Percentiles rank a stretch among this genome's conserved stretches.
Conservation (phyloP, 2,113 vertebrate species). For the Dipodomys ordii region DNA sequence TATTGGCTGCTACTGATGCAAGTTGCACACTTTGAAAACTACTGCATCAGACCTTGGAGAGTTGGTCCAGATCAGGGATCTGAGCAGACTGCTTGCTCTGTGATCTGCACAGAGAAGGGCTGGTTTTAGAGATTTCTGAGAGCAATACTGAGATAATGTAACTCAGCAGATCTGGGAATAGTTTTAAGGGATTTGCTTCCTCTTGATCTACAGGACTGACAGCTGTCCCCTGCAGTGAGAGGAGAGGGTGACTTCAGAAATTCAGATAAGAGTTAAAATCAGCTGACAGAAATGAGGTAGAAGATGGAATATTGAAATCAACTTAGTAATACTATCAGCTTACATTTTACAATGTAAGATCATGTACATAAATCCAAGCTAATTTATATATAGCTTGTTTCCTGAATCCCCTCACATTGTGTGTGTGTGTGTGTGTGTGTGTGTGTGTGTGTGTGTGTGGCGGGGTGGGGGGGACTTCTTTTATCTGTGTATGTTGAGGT, state of each 20-base stretch:
- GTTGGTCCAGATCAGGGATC: neutral
- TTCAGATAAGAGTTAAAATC: constrained; percentile 13
- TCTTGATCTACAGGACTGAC: neutral
- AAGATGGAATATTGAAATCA: constrained; percentile 29
- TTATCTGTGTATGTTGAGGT: constrained; percentile 10
- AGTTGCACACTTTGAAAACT: neutral
- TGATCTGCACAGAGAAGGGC: neutral
- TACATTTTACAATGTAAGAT: constrained; percentile 25
- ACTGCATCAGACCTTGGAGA: neutral
- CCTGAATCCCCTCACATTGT: neutral
- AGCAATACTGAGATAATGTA: neutral
- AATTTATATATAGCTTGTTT: constrained; percentile 25
- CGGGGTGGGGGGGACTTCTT: neutral
- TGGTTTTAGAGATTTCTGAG: constrained; percentile 1
- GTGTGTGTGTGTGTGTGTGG: no score
- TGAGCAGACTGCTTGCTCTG: neutral
- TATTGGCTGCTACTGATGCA: neutral
- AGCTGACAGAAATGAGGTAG: neutral
- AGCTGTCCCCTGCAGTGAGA: neutral
- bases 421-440: neutral
- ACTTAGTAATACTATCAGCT: constrained; percentile 42
- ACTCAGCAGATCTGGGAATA: neutral
- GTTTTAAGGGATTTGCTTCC: constrained; percentile 43
- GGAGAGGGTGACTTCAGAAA: neutral
- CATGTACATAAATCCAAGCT: constrained; percentile 5